Evolutionary conservation across 2,797 vertebrate genomes (phyloP).

Genomic region (Microcaecilia unicolor): DNA sequence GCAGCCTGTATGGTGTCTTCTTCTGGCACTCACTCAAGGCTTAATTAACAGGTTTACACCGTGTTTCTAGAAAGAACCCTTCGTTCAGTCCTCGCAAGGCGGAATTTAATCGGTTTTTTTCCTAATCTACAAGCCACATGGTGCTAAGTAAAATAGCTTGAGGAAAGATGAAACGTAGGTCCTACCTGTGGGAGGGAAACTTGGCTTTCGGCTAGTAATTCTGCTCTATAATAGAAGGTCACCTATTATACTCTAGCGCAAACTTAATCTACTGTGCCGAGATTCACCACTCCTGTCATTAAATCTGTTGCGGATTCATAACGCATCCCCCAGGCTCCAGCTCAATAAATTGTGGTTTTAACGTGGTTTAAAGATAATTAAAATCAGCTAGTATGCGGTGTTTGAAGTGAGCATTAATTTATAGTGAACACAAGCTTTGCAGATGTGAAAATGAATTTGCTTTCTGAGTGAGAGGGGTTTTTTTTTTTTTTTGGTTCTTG

Average conservation of each 20-base stretch:
- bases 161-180: conserved; percentile 6
- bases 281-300: conserved; percentile 32
- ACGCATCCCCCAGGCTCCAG: conserved; percentile 13
- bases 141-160: conserved; percentile 34
- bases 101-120: conserved; percentile 34
- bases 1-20: too few relatives aligned
- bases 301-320: conserved; percentile 41
- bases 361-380: background rate
- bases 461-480: too few relatives aligned
- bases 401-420: fast-evolving
- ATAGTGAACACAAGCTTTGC: fast-evolving
- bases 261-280: conserved; percentile 24
- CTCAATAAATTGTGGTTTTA: background rate
- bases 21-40: conserved; percentile 6
- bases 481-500: too few relatives aligned
- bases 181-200: conserved; percentile 20
- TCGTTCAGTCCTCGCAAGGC: conserved; percentile 26
- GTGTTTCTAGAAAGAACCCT: conserved; percentile 14
- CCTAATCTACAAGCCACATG: conserved; percentile 39
- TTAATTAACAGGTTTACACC: conserved; percentile 7
- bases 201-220: conserved; percentile 31
- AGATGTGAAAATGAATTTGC: too few relatives aligned
- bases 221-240: conserved; percentile 8
- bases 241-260: conserved; percentile 35
- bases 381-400: background rate